Conservation (phyloP, 2,797 vertebrate genomes). For the Stomatorhinus walkeri region DNA sequence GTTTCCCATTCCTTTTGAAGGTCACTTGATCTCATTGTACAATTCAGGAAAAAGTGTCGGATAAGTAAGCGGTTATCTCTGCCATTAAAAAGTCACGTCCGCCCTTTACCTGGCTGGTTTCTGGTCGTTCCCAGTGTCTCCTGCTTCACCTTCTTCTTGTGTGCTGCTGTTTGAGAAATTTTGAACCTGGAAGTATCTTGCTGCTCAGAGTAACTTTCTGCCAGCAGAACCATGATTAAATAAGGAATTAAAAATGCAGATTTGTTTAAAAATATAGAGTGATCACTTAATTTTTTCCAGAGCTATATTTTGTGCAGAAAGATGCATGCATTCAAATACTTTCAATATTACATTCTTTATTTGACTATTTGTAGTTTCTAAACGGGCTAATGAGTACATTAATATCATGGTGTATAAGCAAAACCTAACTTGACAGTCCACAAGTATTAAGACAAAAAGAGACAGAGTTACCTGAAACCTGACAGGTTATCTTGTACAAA, state of each 20-base stretch:
- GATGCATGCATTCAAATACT: neutral
- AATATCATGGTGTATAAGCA: neutral
- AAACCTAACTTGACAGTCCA: neutral
- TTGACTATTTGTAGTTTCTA: neutral
- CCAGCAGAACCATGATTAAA: neutral
- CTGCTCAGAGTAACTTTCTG: neutral
- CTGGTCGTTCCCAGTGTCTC: neutral
- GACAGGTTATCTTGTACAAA: neutral
- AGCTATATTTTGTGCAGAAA: neutral
- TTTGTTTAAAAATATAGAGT: neutral
- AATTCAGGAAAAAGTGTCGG: neutral
- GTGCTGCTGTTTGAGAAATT: neutral
- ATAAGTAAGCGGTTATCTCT: neutral
- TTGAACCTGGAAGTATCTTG: neutral
- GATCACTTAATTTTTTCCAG: neutral
- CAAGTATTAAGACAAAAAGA: neutral
- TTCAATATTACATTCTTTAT: neutral
- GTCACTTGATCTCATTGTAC: neutral
- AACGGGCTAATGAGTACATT: neutral
- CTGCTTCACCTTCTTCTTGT: neutral
- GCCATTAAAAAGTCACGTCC: neutral
- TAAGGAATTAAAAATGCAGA: neutral
- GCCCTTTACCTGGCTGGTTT: neutral
- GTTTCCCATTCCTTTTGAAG: neutral
- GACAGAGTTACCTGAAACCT: neutral